These are phyloP conservation scores for Muschampia plurimacula DNA, from an alignment of 2,888 invertebrate genomes.

Conservation along the genomic window DNA sequence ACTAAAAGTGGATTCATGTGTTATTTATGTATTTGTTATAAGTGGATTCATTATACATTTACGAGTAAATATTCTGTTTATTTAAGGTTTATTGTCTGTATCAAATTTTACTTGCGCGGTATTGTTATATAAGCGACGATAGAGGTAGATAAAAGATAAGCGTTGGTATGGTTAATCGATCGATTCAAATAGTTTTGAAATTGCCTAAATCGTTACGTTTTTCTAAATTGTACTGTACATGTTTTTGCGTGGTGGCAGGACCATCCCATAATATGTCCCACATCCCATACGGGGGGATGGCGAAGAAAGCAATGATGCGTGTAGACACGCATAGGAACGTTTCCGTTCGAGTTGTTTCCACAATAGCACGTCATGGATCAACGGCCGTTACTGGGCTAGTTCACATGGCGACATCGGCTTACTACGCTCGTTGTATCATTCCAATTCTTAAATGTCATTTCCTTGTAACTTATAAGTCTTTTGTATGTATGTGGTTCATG, in stretches of 20 bases:
- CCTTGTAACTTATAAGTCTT: background rate
- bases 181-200: background rate
- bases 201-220: background rate
- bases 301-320: constrained; percentile 51
- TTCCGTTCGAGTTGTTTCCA: constrained; percentile 60
- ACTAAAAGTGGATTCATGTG: too few species aligned
- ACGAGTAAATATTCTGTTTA: too few species aligned
- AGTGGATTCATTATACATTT: too few species aligned
- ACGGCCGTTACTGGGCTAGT: constrained; percentile 41
- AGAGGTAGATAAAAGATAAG: too few species aligned
- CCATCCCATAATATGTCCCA: constrained; percentile 16
- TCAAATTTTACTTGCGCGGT: too few species aligned
- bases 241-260: background rate
- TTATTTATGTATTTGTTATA: too few species aligned
- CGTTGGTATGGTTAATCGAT: background rate
- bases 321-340: constrained; percentile 50
- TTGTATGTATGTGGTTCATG: background rate
- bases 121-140: too few species aligned
- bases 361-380: constrained; percentile 56
- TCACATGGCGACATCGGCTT: constrained; percentile 40
- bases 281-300: constrained; percentile 34
- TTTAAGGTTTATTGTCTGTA: too few species aligned
- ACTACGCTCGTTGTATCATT: background rate
- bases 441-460: constrained; percentile 23
- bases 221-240: background rate